Evolutionary conservation across 2,113 vertebrate genomes (phyloP), one percentile per base, ranked within the genome.

Genomic region (Callopanchax toddi): DNA sequence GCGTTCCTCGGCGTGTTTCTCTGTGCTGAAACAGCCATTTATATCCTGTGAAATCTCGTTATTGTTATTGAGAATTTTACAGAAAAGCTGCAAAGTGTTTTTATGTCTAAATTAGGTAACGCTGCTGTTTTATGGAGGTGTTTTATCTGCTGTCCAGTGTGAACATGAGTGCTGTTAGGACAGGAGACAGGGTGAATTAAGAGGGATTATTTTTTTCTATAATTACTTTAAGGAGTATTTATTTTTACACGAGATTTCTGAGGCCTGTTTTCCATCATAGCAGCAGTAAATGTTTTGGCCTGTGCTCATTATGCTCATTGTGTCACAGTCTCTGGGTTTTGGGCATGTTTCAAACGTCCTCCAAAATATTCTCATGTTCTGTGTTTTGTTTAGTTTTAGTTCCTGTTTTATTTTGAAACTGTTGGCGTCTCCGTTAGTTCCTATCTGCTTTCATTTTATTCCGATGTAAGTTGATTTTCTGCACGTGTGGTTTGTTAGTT

Each of bases 1-100:
- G 32, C 48, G n/a, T 45, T 6, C 1, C 23, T 58, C 11, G 1
- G 39, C 9, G 15, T 12, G 9, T 54, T 60, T 50, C 17, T 25
- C 60, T 4, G 15, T 52, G 58, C 34, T 49, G n/a, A 76, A 59
- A 32, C 29, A 32, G 26, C 6, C 55, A 48, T 52, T 76, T 74
- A 60, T 29, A 50, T 56, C 54, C 69, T 23, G 34, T 50, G 25
- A 56, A 18, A 56, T n/a, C 42, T 18, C 37, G 23, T 59, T 63
- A 23, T 66, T 58, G 54, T 51, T 23, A 15, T 32, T 32, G 29
- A 32, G 3, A 36, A 29, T 53, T 62, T 49, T 25, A 50, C 40
- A 59, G 50, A 60, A 51, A 51, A 51, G 11, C 9, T 56, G 32
- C 6, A 18, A 4, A 8, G 20, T 34, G 49, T 26, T 61, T 36